A percentile compares a stretch with the other conserved stretches of the same genome.
Evolutionary conservation across 2,888 invertebrate species (phyloP).

Genomic region (Catocala fraxini): DNA sequence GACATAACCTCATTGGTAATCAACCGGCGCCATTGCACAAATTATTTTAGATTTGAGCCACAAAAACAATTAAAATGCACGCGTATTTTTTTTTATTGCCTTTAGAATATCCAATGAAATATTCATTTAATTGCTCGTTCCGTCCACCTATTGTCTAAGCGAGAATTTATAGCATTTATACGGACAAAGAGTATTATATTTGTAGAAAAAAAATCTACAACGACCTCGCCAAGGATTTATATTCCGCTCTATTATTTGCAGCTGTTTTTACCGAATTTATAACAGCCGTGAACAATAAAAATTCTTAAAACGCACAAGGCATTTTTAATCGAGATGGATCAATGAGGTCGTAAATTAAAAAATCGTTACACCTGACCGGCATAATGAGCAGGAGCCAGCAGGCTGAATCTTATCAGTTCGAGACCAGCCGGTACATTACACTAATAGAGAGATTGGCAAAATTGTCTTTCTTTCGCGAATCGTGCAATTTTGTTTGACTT

Average conservation of each 20-base stretch:
- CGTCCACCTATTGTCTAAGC: constrained; percentile 68
- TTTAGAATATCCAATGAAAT: constrained; percentile 69
- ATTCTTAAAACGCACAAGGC: constrained; percentile 58
- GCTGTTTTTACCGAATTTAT: constrained; percentile 70
- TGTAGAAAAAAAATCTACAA: constrained; percentile 47
- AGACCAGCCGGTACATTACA: too few species aligned
- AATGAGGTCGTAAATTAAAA: constrained; percentile 69
- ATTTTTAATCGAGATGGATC: constrained; percentile 64
- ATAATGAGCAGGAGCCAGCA: constrained; percentile 41
- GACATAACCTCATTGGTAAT: constrained; percentile 55
- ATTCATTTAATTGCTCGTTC: constrained; percentile 74
- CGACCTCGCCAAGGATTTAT: constrained; percentile 72
- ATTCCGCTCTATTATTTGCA: constrained; percentile 66
- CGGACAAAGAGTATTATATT: constrained; percentile 53
- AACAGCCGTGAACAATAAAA: constrained; percentile 70
- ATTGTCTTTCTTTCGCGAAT: too few species aligned
- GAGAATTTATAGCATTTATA: constrained; percentile 66
- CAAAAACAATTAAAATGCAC: constrained; percentile 61
- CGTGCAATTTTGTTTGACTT: too few species aligned
- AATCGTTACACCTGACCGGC: constrained; percentile 49
- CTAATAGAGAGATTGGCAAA: too few species aligned
- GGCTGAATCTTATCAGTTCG: neutral
- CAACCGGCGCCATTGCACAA: constrained; percentile 51
- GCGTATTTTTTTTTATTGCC: constrained; percentile 47
- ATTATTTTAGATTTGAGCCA: constrained; percentile 51